Percentiles rank a stretch among this genome's conserved stretches.
These are phyloP conservation scores for Lepidurus apus DNA, from an alignment of 1,140 invertebrate genomes.

Conservation along the genomic window DNA sequence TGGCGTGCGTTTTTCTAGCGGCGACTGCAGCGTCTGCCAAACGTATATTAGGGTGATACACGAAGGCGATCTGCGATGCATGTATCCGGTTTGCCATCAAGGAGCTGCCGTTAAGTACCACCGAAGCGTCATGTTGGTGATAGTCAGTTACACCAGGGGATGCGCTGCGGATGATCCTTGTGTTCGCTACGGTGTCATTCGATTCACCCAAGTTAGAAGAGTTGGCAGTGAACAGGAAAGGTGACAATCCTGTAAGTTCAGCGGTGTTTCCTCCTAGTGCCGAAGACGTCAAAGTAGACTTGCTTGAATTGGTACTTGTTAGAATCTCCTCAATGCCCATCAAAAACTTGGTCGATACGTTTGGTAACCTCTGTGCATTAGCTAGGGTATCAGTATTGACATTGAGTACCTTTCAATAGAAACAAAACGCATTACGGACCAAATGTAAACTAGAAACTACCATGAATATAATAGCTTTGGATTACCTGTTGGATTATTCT, in stretches of 20 bases:
- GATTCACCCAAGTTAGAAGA: neutral
- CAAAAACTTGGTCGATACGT: neutral
- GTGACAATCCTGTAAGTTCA: neutral
- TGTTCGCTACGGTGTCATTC: neutral
- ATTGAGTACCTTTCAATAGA: neutral
- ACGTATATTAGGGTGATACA: no score
- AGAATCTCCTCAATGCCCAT: neutral
- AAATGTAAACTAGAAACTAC: neutral
- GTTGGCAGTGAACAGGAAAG: neutral
- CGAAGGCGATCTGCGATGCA: no score
- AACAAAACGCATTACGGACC: neutral
- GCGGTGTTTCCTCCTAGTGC: neutral
- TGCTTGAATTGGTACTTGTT: neutral
- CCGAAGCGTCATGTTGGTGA: no score
- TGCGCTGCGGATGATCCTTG: neutral
- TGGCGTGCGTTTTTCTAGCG: no score
- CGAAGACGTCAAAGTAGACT: neutral
- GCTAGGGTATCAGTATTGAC: neutral
- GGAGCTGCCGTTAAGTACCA: no score
- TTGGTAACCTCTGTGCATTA: neutral
- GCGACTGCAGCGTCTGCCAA: no score
- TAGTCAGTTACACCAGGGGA: no score
- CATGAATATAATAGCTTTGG: neutral
- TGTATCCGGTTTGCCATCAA: no score
- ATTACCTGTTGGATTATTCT: neutral